These are phyloP conservation scores for Drosophila melanica DNA, from an alignment of 1,140 invertebrate species.

Conservation along the genomic window DNA sequence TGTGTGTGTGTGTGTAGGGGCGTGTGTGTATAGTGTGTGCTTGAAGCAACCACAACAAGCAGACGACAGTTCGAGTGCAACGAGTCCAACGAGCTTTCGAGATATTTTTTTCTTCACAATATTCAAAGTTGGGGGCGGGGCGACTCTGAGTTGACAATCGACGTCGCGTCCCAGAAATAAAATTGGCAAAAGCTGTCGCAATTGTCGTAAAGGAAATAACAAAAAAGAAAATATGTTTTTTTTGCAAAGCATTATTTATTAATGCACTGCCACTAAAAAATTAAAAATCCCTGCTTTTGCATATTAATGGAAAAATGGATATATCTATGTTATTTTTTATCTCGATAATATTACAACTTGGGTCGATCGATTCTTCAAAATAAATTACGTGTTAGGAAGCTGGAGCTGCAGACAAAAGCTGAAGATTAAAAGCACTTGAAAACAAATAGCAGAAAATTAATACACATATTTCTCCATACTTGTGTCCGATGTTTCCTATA, in stretches of 20 bases:
- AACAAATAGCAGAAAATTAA: too few relatives aligned
- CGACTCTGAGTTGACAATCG: background rate
- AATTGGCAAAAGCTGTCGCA: background rate
- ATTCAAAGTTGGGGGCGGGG: background rate
- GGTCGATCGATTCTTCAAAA: too few relatives aligned
- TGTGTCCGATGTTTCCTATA: too few relatives aligned
- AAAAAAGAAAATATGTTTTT: background rate
- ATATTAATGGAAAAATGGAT: too few relatives aligned
- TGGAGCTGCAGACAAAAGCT: too few relatives aligned
- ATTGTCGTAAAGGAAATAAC: background rate
- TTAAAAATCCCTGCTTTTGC: background rate
- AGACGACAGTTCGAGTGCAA: constrained; percentile 13
- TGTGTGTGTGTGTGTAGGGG: constrained; percentile 14
- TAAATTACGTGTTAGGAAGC: too few relatives aligned
- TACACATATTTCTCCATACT: too few relatives aligned
- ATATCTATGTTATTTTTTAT: too few relatives aligned
- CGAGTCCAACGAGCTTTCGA: constrained; percentile 1
- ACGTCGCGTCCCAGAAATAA: background rate
- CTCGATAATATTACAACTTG: too few relatives aligned
- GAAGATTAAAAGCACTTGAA: too few relatives aligned
- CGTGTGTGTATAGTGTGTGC: constrained; percentile 16
- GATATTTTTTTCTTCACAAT: background rate
- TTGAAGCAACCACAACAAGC: constrained; percentile 23
- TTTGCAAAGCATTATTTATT: background rate
- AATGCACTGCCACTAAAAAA: too few relatives aligned